Conservation (phyloP, 2,888 invertebrate species). For the Coecobrya sp. region DNA sequence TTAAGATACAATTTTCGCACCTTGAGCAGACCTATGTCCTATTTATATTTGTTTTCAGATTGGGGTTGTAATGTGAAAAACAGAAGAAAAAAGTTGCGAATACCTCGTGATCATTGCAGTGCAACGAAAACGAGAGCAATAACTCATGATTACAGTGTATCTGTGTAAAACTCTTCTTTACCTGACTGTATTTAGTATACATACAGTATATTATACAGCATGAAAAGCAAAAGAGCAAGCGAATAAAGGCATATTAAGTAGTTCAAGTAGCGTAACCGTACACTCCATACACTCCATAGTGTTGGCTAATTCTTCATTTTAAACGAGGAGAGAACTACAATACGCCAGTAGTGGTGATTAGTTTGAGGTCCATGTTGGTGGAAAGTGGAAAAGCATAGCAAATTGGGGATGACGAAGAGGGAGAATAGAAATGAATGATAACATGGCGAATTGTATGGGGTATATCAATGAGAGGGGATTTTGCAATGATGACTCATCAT, state of each 20-base stretch:
- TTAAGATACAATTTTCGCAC: background rate
- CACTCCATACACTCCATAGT: background rate
- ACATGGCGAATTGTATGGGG: background rate
- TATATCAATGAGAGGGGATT: constrained; percentile 14
- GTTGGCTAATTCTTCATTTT: background rate
- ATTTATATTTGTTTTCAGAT: constrained; percentile 9
- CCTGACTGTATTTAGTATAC: background rate
- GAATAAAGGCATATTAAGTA: background rate
- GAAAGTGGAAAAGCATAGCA: constrained; percentile 7
- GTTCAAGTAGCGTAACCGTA: constrained; percentile 3
- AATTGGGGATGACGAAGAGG: constrained; percentile 1
- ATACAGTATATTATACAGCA: background rate
- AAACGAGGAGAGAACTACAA: background rate
- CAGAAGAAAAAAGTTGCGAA: background rate
- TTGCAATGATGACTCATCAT: constrained; percentile 22
- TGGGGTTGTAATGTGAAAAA: background rate
- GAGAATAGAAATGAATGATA: background rate
- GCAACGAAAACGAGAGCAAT: constrained; percentile 59
- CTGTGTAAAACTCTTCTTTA: background rate
- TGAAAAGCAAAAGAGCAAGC: background rate
- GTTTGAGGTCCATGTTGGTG: background rate
- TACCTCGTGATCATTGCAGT: constrained; percentile 68
- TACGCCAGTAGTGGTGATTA: background rate
- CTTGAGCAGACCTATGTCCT: too few relatives aligned
- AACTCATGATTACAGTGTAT: constrained; percentile 8